Conservation (phyloP, 2,888 invertebrate genomes). For the Salpingus planirostris region DNA sequence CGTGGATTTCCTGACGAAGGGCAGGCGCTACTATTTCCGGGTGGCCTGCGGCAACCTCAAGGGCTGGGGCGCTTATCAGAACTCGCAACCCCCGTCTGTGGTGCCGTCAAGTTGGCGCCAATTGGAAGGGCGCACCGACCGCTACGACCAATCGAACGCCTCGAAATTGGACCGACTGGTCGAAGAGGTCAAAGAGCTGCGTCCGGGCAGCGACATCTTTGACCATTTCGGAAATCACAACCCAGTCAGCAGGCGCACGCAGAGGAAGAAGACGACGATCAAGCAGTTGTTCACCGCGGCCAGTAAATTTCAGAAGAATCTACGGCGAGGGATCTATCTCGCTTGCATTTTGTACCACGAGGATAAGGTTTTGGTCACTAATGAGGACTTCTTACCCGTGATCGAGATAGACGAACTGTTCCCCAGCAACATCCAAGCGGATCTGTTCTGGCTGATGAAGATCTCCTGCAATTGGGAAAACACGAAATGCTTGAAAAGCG, state of each 20-base stretch:
- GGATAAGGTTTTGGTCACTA: conserved; percentile 91
- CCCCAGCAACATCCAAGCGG: conserved; percentile 81
- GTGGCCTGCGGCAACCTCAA: conserved; percentile 89
- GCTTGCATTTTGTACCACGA: conserved; percentile 91
- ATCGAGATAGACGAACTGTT: conserved; percentile 96
- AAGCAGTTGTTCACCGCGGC: conserved; percentile 92
- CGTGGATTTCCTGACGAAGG: conserved; percentile 60
- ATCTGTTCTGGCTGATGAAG: conserved; percentile 93
- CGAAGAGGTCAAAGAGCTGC: conserved; percentile 55
- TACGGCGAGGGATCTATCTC: conserved; percentile 84
- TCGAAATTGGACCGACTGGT: conserved; percentile 69
- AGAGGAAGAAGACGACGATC: conserved; percentile 82
- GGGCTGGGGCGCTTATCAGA: conserved; percentile 73
- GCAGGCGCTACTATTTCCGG: conserved; percentile 80
- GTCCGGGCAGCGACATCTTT: conserved; percentile 54
- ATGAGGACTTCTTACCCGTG: conserved; percentile 93
- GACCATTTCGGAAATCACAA: conserved; percentile 55
- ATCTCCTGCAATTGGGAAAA: conserved; percentile 97
- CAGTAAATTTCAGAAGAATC: conserved; percentile 91
- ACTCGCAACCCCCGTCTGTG: conserved; percentile 73
- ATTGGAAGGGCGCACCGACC: conserved; percentile 47
- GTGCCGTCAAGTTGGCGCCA: conserved; percentile 94
- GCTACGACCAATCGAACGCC: too few relatives aligned
- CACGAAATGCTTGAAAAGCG: conserved; percentile 80
- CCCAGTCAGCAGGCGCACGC: conserved; percentile 64